Evolutionary conservation across 2,888 invertebrate species (phyloP).

Genomic region (Hypselothyrea guttata): DNA sequence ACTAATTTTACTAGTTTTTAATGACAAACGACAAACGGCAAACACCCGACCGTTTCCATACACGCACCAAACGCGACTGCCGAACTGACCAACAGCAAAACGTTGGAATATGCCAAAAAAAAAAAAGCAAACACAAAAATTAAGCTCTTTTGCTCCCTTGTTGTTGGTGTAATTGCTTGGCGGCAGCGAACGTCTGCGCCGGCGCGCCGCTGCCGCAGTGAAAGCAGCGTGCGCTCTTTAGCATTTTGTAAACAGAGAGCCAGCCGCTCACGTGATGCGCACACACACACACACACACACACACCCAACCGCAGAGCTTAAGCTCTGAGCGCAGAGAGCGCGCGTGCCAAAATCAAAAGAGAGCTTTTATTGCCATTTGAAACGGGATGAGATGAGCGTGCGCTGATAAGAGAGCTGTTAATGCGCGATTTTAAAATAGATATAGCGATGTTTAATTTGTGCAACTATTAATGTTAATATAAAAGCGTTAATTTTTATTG

Average conservation of each 20-base stretch:
- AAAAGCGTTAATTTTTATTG: conserved; percentile 28
- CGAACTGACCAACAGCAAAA: conserved; percentile 2
- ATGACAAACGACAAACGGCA: background rate
- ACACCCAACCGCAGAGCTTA: too few species aligned
- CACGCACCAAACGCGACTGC: conserved; percentile 56
- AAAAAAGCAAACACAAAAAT: too few species aligned
- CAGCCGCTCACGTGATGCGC: conserved; percentile 11
- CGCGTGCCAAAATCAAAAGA: too few species aligned
- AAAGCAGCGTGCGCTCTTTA: conserved; percentile 57
- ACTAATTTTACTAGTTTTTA: background rate
- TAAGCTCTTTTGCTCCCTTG: conserved; percentile 14
- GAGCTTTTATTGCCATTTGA: too few species aligned
- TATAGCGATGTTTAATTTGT: too few species aligned
- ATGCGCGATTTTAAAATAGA: too few species aligned
- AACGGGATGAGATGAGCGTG: too few species aligned
- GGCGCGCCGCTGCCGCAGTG: conserved; percentile 57
- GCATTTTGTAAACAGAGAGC: conserved; percentile 3
- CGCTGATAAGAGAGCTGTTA: too few species aligned
- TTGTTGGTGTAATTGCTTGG: conserved; percentile 2
- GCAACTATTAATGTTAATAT: background rate
- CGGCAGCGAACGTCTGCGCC: conserved; percentile 14
- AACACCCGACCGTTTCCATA: conserved; percentile 32
- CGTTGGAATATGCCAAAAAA: conserved; percentile 14
- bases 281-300: background rate
- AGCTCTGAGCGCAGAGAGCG: too few species aligned